phyloP scores from a whole-genome alignment of 35 echinoderm and acorn worm genomes.

The Amphiura filiformis region DNA sequence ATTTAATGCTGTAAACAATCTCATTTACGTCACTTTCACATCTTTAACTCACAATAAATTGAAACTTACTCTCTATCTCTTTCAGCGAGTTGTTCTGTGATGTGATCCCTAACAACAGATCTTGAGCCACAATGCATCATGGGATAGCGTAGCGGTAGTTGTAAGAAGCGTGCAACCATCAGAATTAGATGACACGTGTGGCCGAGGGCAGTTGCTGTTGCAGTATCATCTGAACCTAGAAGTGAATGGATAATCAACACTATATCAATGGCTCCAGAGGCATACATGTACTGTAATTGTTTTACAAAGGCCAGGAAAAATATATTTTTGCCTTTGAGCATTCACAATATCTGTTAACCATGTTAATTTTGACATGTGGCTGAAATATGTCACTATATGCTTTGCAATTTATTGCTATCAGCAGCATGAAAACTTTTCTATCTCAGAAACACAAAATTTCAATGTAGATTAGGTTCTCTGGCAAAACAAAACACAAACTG shows the following conservation, averaged over 20 bases:
- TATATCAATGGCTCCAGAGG: neutral
- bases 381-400: no score
- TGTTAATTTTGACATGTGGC: neutral
- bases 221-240: slow-evolving; percentile 83
- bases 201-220: slow-evolving; percentile 77
- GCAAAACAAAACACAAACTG: no score
- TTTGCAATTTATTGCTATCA: no score
- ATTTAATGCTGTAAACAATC: no score
- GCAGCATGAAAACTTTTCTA: no score
- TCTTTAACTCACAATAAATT: no score
- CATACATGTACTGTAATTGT: neutral
- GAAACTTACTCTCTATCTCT: slow-evolving; percentile 96
- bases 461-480: no score
- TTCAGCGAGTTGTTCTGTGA: slow-evolving; percentile 75
- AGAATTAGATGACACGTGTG: slow-evolving; percentile 91
- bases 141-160: slow-evolving; percentile 89
- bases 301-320: no score
- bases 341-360: neutral
- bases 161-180: slow-evolving; percentile 84
- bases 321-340: no score
- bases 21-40: no score
- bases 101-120: slow-evolving; percentile 87
- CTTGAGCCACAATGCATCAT: slow-evolving; percentile 84
- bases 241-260: neutral
- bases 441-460: no score